Evolutionary conservation across 2,113 vertebrate genomes (phyloP).

Genomic region (Grus americana): DNA sequence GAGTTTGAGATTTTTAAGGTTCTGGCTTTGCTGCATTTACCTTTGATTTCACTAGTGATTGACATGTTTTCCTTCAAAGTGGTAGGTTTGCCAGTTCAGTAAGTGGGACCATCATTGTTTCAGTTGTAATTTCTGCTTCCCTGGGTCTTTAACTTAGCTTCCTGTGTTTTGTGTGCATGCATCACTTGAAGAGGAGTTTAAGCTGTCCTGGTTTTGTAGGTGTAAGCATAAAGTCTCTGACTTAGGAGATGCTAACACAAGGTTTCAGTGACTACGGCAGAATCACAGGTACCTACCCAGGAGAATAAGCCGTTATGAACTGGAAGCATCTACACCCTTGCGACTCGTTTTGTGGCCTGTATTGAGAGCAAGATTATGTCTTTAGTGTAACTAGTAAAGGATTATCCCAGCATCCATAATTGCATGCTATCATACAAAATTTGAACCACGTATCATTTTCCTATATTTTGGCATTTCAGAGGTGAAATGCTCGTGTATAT

Average conservation of each 20-base stretch:
- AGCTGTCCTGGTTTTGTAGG: not conserved
- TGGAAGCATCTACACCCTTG: not conserved
- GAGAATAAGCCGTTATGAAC: not conserved
- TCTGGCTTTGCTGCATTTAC: not conserved
- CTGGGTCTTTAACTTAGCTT: not conserved
- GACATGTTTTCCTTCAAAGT: not conserved
- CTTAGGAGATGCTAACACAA: not conserved
- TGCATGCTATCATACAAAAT: not conserved
- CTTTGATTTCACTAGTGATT: not conserved
- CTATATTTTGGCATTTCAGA: not conserved
- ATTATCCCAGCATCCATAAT: not conserved
- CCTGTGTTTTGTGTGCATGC: rapidly evolving
- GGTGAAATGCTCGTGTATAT: not conserved
- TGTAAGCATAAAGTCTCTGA: not conserved
- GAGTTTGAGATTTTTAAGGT: not conserved
- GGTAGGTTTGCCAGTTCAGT: not conserved
- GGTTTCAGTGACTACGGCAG: not conserved
- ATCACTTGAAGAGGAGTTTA: not conserved
- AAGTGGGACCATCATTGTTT: not conserved
- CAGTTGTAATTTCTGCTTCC: not conserved
- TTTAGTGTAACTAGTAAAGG: not conserved
- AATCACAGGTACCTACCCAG: not conserved
- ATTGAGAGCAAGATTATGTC: not conserved
- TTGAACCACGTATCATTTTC: not conserved
- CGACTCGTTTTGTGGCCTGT: not conserved